Evolutionary conservation across 2,888 invertebrate genomes (phyloP).

Genomic region (Nebria salina): DNA sequence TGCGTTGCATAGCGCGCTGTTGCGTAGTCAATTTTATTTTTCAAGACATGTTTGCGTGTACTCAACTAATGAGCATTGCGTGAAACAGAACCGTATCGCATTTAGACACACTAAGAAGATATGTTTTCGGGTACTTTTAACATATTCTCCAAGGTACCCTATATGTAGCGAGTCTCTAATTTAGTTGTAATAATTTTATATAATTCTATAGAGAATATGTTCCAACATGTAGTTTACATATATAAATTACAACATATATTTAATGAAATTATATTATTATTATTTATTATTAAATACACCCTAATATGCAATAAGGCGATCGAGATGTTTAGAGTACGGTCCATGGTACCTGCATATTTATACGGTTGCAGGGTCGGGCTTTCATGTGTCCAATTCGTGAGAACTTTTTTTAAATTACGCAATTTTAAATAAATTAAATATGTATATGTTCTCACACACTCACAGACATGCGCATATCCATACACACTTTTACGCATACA

Average conservation of each 20-base stretch:
- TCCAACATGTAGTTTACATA: too few relatives aligned
- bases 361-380: neutral
- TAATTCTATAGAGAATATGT: too few relatives aligned
- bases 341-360: neutral
- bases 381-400: neutral
- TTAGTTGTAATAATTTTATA: too few relatives aligned
- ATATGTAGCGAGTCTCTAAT: too few relatives aligned
- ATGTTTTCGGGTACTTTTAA: too few relatives aligned
- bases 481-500: conserved; percentile 11
- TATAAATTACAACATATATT: too few relatives aligned
- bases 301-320: neutral
- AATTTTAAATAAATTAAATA: conserved; percentile 1
- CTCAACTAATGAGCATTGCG: neutral
- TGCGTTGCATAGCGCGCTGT: neutral
- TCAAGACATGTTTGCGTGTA: neutral
- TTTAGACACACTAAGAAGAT: neutral
- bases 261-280: too few relatives aligned
- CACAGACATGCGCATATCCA: neutral
- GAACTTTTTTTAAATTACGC: neutral
- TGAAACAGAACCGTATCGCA: neutral
- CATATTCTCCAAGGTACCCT: too few relatives aligned
- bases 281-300: too few relatives aligned
- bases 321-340: neutral
- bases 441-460: neutral
- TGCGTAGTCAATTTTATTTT: neutral